A percentile compares a stretch with the other conserved stretches of the same genome.
phyloP scores from a whole-genome alignment of 2,888 invertebrate species.

The Nomada hirtipes region DNA sequence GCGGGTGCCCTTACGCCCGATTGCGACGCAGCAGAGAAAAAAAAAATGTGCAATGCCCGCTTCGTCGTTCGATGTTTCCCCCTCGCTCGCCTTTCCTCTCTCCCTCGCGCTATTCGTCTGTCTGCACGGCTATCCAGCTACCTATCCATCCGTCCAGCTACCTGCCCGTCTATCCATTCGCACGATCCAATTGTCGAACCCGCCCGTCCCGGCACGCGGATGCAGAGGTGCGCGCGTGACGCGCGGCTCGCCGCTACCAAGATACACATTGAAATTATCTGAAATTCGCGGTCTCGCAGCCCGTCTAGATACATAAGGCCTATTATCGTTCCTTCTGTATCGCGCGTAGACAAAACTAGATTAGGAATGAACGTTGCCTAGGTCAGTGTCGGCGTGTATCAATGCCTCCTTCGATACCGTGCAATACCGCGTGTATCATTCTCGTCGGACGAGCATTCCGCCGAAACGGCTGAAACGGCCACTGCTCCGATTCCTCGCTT shows the following conservation, averaged over 20 bases:
- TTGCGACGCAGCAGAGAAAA: no score
- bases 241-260: conserved; percentile 44
- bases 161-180: no score
- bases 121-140: no score
- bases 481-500: no score
- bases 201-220: background rate
- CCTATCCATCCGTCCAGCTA: no score
- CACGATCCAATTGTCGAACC: no score
- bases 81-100: no score
- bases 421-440: background rate
- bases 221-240: background rate
- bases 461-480: background rate
- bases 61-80: no score
- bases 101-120: no score
- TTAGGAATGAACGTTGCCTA: conserved; percentile 77
- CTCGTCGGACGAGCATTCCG: background rate
- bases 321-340: conserved; percentile 75
- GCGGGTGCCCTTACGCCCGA: background rate
- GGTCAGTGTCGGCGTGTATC: conserved; percentile 77
- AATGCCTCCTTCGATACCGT: conserved; percentile 58
- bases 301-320: conserved; percentile 73
- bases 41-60: no score
- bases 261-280: conserved; percentile 76
- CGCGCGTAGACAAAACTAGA: conserved; percentile 78
- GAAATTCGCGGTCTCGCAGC: conserved; percentile 61